Conservation (phyloP, 2,888 invertebrate species). For the Spilarctia lutea region DNA sequence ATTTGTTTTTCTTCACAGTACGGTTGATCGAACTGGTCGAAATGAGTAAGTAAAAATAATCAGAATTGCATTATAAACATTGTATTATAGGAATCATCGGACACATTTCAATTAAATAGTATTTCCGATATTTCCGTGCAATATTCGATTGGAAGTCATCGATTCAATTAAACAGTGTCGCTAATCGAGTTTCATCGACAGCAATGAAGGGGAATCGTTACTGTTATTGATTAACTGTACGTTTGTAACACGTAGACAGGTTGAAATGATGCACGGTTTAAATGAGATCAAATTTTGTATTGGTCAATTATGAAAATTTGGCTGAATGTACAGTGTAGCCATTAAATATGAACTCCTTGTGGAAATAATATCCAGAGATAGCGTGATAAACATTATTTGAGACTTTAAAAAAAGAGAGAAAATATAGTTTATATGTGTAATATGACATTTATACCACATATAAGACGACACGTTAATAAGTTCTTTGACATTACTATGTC, state of each 20-base stretch:
- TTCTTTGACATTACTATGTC: too few relatives aligned
- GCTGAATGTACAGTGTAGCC: too few relatives aligned
- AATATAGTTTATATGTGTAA: background rate
- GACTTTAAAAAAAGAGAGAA: background rate
- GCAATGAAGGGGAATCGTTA: background rate
- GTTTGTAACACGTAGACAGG: background rate
- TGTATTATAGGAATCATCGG: conserved; percentile 15
- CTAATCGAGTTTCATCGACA: conserved; percentile 10
- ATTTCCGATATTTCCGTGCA: conserved; percentile 28
- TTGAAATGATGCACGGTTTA: background rate
- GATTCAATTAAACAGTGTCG: conserved; percentile 34
- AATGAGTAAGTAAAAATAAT: too few relatives aligned
- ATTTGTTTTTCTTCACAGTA: background rate
- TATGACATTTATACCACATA: too few relatives aligned
- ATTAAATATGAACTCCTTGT: background rate
- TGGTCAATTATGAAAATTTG: background rate
- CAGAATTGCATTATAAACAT: background rate
- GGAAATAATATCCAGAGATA: background rate
- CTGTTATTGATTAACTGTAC: background rate
- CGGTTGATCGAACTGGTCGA: background rate
- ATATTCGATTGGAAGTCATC: conserved; percentile 33
- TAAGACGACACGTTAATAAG: too few relatives aligned
- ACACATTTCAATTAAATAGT: conserved; percentile 41
- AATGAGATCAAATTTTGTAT: background rate
- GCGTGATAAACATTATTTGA: background rate